Conservation (phyloP, 2,888 invertebrate genomes). For the Limnephilus marmoratus region DNA sequence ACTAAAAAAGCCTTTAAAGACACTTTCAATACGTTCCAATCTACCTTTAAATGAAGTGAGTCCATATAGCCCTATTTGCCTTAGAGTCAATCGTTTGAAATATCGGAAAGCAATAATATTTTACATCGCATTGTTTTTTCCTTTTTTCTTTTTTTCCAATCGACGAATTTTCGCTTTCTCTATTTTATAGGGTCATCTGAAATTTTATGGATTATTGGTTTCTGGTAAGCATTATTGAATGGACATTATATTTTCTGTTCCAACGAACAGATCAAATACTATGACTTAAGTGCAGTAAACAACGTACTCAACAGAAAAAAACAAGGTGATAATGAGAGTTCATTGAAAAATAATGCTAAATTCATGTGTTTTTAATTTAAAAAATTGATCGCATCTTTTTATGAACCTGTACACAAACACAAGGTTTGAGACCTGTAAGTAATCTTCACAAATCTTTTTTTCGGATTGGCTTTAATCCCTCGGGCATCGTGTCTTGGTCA, state of each 20-base stretch:
- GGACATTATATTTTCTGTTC: background rate
- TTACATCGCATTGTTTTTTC: background rate
- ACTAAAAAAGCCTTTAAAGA: background rate
- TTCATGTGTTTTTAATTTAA: background rate
- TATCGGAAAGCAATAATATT: conserved; percentile 2
- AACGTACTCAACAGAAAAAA: background rate
- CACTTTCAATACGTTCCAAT: background rate
- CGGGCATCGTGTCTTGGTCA: too few relatives aligned
- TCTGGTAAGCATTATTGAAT: background rate
- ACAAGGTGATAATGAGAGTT: background rate
- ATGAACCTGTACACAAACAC: too few relatives aligned
- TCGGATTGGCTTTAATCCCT: too few relatives aligned
- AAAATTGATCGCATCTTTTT: too few relatives aligned
- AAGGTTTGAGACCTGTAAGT: too few relatives aligned
- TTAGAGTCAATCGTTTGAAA: background rate
- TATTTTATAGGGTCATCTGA: background rate
- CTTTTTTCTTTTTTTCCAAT: background rate
- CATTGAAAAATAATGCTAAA: background rate
- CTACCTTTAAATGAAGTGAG: background rate
- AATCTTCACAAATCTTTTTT: too few relatives aligned
- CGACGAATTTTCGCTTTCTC: background rate
- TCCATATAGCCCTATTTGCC: background rate
- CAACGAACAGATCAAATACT: background rate
- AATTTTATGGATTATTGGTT: background rate
- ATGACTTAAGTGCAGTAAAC: background rate